A percentile compares a stretch with the other conserved stretches of the same genome.
Conservation (phyloP, 2,113 vertebrate genomes). For the Mus pahari region DNA sequence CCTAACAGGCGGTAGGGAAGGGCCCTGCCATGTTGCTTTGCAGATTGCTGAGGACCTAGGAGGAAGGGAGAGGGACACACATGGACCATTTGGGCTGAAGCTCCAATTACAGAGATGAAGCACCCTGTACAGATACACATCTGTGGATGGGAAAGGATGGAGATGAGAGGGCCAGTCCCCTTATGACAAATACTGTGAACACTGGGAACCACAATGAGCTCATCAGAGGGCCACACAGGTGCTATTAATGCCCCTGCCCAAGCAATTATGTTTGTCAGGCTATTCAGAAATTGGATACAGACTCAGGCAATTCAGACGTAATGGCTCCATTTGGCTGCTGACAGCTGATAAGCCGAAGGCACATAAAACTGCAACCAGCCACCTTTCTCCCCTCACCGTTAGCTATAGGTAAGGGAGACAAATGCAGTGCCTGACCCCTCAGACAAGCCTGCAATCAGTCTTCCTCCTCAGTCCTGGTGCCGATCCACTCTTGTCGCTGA, state of each 20-base stretch:
- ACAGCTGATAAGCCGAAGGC: slow-evolving; percentile 43
- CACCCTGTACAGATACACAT: background rate
- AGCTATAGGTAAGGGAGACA: slow-evolving; percentile 22
- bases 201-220: accelerated
- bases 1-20: background rate
- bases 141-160: background rate
- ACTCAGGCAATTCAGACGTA: background rate
- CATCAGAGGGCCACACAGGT: background rate
- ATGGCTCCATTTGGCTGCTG: slow-evolving; percentile 12
- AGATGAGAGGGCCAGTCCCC: background rate
- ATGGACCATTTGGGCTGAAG: background rate
- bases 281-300: background rate
- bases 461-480: background rate
- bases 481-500: background rate
- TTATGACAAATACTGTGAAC: accelerated
- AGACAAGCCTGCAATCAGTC: background rate
- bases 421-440: background rate
- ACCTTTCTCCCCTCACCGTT: background rate
- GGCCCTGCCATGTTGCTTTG: background rate
- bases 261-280: slow-evolving; percentile 26
- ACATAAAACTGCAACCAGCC: background rate
- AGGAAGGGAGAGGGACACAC: background rate
- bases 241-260: background rate
- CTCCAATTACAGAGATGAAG: background rate
- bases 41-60: background rate